A percentile compares a stretch with the other conserved stretches of the same genome.
Conservation (phyloP, 1,140 invertebrate genomes). For the Drosophila tani region DNA sequence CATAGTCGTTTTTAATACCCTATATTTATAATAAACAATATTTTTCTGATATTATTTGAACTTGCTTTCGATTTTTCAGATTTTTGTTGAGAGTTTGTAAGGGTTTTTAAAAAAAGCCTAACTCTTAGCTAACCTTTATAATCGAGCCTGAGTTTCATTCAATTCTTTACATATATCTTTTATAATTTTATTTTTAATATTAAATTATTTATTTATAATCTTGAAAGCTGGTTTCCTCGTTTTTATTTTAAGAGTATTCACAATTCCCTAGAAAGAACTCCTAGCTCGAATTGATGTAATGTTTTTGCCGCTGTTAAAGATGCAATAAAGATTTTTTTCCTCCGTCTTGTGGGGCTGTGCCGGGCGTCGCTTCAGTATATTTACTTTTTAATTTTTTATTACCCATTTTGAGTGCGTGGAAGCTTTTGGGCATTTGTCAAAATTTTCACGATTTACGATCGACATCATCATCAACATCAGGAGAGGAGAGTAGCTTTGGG, state of each 20-base stretch:
- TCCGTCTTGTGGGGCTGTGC: slow-evolving; percentile 31
- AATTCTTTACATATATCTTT: too few relatives aligned
- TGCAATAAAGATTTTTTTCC: slow-evolving; percentile 62
- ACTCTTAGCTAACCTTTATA: too few relatives aligned
- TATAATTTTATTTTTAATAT: too few relatives aligned
- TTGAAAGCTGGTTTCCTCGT: not conserved
- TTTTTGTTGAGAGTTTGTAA: not conserved
- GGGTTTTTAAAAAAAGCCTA: not conserved
- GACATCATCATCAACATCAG: slow-evolving; percentile 77
- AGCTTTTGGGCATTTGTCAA: slow-evolving; percentile 79
- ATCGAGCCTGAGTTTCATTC: not conserved
- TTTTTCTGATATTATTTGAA: not conserved
- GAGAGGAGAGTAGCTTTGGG: slow-evolving; percentile 37
- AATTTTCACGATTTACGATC: slow-evolving; percentile 80
- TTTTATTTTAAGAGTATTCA: slow-evolving; percentile 8
- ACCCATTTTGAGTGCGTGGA: slow-evolving; percentile 68
- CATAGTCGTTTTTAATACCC: slow-evolving; percentile 13
- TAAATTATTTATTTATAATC: too few relatives aligned
- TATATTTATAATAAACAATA: not conserved
- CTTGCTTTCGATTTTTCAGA: accelerated
- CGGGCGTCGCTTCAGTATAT: slow-evolving; percentile 36
- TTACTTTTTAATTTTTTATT: slow-evolving; percentile 81
- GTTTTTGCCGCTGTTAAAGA: slow-evolving; percentile 52
- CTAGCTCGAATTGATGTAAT: not conserved
- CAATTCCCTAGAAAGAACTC: not conserved